Evolutionary conservation across 53 echinoderm and acorn worm genomes (phyloP).

Genomic region (Echinarachnius parma): DNA sequence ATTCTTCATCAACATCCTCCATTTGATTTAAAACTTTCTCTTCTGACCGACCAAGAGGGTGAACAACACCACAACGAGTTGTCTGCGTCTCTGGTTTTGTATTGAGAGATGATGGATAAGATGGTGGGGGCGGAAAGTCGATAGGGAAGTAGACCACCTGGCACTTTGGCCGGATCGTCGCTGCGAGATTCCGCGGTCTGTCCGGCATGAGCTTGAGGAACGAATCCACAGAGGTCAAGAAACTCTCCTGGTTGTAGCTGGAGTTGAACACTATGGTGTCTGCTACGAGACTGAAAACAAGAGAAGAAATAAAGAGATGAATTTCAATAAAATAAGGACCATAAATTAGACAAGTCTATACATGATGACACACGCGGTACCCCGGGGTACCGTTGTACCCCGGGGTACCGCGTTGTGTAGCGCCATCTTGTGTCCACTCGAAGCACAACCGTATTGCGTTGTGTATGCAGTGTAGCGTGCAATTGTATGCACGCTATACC

Average conservation of each 20-base stretch:
- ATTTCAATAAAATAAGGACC: too few relatives aligned
- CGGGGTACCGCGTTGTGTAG: too few relatives aligned
- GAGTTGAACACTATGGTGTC: conserved; percentile 86
- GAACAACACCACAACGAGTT: background rate
- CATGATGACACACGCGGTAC: too few relatives aligned
- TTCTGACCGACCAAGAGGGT: too few relatives aligned
- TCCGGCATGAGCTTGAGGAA: conserved; percentile 88
- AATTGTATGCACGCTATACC: too few relatives aligned
- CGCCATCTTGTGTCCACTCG: too few relatives aligned
- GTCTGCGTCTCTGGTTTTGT: background rate
- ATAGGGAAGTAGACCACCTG: conserved; percentile 79
- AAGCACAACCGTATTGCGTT: too few relatives aligned
- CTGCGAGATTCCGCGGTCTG: conserved; percentile 53
- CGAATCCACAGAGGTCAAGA: conserved; percentile 65
- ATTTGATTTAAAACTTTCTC: background rate
- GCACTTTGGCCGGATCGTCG: conserved; percentile 77
- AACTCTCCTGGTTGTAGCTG: conserved; percentile 87
- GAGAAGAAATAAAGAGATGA: conserved; percentile 12
- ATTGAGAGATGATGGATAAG: background rate
- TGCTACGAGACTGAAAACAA: conserved; percentile 72
- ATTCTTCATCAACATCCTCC: too few relatives aligned
- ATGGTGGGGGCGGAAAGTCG: conserved; percentile 26
- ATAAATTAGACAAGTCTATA: too few relatives aligned
- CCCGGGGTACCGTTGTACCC: too few relatives aligned
- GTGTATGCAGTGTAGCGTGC: too few relatives aligned